Conservation (phyloP, 2,797 vertebrate genomes). For the Adelosebastes latens region DNA sequence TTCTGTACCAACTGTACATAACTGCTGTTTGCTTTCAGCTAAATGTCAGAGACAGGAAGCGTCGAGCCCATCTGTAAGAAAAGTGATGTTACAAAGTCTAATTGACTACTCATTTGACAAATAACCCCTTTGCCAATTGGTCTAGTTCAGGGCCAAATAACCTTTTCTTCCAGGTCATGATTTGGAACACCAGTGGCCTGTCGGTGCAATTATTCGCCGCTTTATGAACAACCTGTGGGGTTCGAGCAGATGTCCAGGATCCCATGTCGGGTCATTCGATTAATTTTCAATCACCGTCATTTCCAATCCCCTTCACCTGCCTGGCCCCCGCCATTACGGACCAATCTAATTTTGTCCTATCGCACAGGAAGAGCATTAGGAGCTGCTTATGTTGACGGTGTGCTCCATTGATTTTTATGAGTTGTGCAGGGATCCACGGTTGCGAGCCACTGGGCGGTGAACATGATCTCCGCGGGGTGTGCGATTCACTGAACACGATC, state of each 20-base stretch:
- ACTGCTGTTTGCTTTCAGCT: neutral
- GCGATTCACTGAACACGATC: conserved; percentile 55
- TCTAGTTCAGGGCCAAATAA: conserved; percentile 14
- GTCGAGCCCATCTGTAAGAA: neutral
- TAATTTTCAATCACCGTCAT: conserved; percentile 82
- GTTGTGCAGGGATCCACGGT: conserved; percentile 53
- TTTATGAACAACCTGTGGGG: conserved; percentile 73
- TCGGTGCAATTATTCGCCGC: conserved; percentile 58
- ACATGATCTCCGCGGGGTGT: conserved; percentile 63
- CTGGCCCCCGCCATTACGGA: conserved; percentile 78
- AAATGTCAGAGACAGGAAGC: neutral
- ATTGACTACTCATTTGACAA: conserved; percentile 21
- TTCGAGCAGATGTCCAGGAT: conserved; percentile 80
- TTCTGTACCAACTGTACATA: neutral
- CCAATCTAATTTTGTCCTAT: conserved; percentile 84
- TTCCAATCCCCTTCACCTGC: conserved; percentile 83
- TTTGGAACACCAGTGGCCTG: conserved; percentile 27
- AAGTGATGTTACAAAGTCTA: neutral
- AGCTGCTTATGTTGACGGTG: conserved; percentile 80
- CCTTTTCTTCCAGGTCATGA: conserved; percentile 41
- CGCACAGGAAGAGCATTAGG: conserved; percentile 83
- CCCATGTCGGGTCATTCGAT: conserved; percentile 84
- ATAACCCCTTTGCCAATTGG: neutral
- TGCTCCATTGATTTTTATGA: conserved; percentile 80
- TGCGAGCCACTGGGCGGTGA: conserved; percentile 41